Percentiles rank a stretch among this genome's conserved stretches.
phyloP scores from a whole-genome alignment of 2,113 vertebrate species.

The Ifrita kowaldi region DNA sequence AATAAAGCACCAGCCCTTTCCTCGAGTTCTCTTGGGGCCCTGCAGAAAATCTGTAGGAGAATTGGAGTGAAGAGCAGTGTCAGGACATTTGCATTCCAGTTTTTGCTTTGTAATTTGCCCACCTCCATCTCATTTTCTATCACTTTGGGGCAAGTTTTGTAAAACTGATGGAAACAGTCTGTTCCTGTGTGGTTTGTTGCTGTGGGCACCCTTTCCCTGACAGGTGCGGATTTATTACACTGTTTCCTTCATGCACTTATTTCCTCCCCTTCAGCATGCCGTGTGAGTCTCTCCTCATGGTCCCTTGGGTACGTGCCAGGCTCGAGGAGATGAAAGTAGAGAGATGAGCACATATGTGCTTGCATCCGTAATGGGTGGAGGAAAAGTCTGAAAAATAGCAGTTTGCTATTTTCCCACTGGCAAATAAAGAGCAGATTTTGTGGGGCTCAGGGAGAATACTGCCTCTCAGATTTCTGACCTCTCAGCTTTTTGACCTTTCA shows the following conservation, averaged over 20 bases:
- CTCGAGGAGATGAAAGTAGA: not conserved
- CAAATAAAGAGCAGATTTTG: not conserved
- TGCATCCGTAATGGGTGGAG: not conserved
- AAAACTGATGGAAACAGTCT: not conserved
- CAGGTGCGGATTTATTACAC: constrained; percentile 13
- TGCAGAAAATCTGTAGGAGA: not conserved
- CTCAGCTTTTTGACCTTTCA: not conserved
- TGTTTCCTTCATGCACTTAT: not conserved
- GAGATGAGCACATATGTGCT: not conserved
- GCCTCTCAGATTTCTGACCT: not conserved
- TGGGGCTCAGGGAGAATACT: not conserved
- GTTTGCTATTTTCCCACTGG: not conserved
- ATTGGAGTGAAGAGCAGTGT: not conserved
- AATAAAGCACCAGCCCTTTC: not conserved
- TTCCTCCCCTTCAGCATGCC: not conserved
- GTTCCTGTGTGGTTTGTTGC: not conserved
- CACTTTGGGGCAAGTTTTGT: not conserved
- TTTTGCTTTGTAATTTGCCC: not conserved
- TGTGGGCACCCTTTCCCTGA: not conserved
- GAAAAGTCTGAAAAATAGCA: not conserved
- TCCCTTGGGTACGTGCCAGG: not conserved
- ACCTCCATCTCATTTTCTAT: not conserved
- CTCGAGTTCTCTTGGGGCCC: not conserved
- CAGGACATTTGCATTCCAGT: not conserved
- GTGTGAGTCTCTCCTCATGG: not conserved